phyloP scores from a whole-genome alignment of 2,113 vertebrate genomes.

The Nyctereutes procyonoides region DNA sequence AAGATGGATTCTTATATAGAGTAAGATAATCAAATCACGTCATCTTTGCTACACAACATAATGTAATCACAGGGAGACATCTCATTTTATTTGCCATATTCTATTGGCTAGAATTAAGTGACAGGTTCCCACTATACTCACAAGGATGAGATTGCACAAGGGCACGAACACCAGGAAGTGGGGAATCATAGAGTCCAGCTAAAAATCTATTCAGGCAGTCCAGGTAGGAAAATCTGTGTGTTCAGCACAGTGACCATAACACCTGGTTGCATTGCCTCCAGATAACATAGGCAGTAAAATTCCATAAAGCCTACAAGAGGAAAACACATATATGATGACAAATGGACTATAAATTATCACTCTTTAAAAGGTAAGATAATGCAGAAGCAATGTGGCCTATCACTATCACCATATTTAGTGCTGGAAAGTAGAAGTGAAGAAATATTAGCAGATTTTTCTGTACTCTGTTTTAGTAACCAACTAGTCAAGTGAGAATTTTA shows the following conservation, averaged over 20 bases:
- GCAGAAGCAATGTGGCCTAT: background rate
- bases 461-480: background rate
- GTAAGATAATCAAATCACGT: background rate
- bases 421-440: conserved; percentile 19
- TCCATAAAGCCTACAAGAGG: background rate
- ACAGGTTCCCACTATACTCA: background rate
- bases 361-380: background rate
- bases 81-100: background rate
- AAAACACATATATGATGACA: background rate
- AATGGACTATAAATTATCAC: background rate
- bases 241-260: background rate
- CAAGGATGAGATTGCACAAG: background rate
- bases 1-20: background rate
- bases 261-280: background rate
- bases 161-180: background rate
- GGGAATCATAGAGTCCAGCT: background rate
- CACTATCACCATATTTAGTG: background rate
- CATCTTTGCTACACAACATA: background rate
- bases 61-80: background rate
- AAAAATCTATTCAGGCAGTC: background rate
- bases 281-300: background rate
- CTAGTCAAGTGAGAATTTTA: background rate
- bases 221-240: background rate
- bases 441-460: background rate
- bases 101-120: background rate